These are phyloP conservation scores for Euphonia xanthogaster DNA, from an alignment of 2,797 vertebrate species.

Conservation along the genomic window DNA sequence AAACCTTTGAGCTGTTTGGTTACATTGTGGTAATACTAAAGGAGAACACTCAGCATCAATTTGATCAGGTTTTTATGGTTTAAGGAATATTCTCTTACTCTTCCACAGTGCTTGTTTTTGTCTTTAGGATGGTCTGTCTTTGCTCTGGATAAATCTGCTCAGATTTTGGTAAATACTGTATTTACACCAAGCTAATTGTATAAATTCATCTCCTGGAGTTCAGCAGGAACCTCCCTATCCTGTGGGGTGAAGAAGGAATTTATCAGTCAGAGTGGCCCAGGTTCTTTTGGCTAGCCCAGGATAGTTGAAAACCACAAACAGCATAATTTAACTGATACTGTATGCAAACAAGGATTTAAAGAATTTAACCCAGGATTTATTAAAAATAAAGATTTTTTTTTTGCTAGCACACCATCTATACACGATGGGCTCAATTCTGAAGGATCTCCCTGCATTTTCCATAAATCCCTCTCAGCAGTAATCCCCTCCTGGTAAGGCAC, in stretches of 20 bases:
- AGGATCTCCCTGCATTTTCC: background rate
- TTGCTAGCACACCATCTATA: background rate
- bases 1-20: background rate
- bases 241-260: background rate
- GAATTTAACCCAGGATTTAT: background rate
- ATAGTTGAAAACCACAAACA: background rate
- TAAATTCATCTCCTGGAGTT: background rate
- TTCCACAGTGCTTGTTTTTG: background rate
- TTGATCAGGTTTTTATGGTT: background rate
- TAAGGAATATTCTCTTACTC: background rate
- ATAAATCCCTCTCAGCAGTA: background rate
- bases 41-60: background rate
- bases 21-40: background rate
- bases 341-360: background rate
- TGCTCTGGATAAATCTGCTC: background rate
- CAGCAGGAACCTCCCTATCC: background rate
- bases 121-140: background rate
- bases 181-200: background rate
- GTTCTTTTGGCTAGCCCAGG: background rate
- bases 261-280: background rate
- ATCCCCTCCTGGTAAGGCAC: background rate
- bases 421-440: fast-evolving
- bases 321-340: background rate
- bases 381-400: background rate
- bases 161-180: background rate